Evolutionary conservation across 2,113 vertebrate species (phyloP).

Genomic region (Zapus hudsonius): DNA sequence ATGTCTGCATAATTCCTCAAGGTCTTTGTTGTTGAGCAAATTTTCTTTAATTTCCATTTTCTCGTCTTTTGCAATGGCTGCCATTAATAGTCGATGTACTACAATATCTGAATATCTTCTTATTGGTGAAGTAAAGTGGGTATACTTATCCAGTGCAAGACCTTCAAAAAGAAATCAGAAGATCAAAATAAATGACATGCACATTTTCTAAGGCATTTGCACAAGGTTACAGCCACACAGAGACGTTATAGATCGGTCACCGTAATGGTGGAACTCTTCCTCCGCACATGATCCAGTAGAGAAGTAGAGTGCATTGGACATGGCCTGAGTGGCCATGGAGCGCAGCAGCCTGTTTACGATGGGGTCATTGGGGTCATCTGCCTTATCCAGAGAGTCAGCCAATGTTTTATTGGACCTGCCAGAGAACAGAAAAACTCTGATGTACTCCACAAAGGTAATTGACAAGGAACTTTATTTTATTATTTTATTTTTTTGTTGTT

Average conservation of each 20-base stretch:
- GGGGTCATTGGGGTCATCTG: slow-evolving; percentile 90
- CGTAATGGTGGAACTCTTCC: slow-evolving; percentile 94
- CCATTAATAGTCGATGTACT: slow-evolving; percentile 92
- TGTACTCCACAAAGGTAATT: not conserved
- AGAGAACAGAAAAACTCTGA: not conserved
- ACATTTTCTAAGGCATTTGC: not conserved
- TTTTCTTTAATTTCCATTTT: slow-evolving; percentile 64
- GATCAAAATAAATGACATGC: not conserved
- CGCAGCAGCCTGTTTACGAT: slow-evolving; percentile 92
- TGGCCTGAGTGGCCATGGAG: slow-evolving; percentile 95
- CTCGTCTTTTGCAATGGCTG: slow-evolving; percentile 84
- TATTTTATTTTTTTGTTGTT: no score
- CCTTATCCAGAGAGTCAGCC: slow-evolving; percentile 93
- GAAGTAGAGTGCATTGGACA: slow-evolving; percentile 96
- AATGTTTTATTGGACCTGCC: slow-evolving; percentile 94
- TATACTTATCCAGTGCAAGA: slow-evolving; percentile 95
- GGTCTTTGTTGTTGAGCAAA: slow-evolving; percentile 87
- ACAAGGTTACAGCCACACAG: not conserved
- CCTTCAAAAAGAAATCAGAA: slow-evolving; percentile 82
- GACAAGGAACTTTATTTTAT: not conserved
- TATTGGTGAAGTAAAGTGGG: slow-evolving; percentile 98
- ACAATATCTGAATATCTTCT: slow-evolving; percentile 95
- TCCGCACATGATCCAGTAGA: slow-evolving; percentile 89
- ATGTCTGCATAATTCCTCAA: slow-evolving; percentile 92
- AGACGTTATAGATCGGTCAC: slow-evolving; percentile 71